A percentile compares a stretch with the other conserved stretches of the same genome.
Evolutionary conservation across 1,140 invertebrate species (phyloP).

Genomic region (Platorchestia sp.): DNA sequence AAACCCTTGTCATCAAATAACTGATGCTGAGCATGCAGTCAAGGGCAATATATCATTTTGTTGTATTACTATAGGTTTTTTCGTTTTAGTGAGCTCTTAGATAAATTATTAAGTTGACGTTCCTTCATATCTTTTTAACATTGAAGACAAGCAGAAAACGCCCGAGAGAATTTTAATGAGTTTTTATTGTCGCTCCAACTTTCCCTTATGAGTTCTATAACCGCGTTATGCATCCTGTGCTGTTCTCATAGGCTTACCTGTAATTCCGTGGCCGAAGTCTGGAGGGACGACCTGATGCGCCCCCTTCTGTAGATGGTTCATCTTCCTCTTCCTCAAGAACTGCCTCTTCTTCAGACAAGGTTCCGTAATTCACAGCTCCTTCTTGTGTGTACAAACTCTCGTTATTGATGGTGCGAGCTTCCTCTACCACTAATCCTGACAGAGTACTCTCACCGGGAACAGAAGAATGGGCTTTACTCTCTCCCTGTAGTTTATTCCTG

Average conservation of each 20-base stretch:
- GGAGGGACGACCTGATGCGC: not conserved
- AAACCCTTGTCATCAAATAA: too few species aligned
- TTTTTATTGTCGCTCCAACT: too few species aligned
- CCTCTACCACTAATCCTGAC: conserved; percentile 13
- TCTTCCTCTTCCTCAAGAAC: conserved; percentile 13
- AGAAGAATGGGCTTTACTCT: conserved; percentile 3
- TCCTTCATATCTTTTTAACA: too few species aligned
- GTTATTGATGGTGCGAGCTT: not conserved
- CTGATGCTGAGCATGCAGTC: too few species aligned
- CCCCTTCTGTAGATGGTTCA: not conserved
- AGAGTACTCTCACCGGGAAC: not conserved
- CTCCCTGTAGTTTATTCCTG: not conserved
- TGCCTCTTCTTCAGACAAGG: not conserved
- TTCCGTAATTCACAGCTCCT: not conserved
- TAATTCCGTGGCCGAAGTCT: conserved; percentile 17
- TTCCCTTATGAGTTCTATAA: not conserved
- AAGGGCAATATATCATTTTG: too few species aligned
- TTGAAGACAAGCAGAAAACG: too few species aligned
- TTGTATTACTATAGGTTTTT: too few species aligned
- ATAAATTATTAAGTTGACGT: too few species aligned
- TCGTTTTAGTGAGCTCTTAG: too few species aligned
- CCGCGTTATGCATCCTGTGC: not conserved
- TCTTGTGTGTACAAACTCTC: not conserved
- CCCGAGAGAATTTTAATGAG: too few species aligned
- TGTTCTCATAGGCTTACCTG: not conserved